Conservation (phyloP, 2,797 vertebrate species). For the Danio aesculapii region DNA sequence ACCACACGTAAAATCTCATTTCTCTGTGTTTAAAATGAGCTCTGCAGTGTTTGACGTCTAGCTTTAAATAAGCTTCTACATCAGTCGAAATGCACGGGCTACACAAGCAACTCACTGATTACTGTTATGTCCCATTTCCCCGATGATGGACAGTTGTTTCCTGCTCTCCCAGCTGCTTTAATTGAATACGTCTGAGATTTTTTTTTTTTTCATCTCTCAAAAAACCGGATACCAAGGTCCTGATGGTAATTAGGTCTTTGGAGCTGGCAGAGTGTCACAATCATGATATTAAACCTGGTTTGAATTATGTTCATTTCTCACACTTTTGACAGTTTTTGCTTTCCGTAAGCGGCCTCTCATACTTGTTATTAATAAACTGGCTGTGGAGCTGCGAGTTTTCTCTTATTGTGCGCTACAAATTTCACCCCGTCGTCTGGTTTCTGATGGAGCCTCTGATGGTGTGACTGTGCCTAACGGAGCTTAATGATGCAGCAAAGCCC, state of each 20-base stretch:
- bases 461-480: conserved; percentile 52
- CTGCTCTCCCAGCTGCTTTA: conserved; percentile 27
- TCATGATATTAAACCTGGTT: neutral
- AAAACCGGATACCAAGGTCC: conserved; percentile 3
- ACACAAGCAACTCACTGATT: conserved; percentile 16
- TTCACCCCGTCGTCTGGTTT: conserved; percentile 16
- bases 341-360: conserved; percentile 9
- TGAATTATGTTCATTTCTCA: conserved; percentile 25
- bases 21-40: neutral
- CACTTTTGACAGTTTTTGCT: conserved; percentile 28
- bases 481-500: conserved; percentile 61
- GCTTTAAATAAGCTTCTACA: neutral
- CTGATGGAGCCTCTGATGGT: conserved; percentile 44
- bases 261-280: neutral
- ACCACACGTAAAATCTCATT: neutral
- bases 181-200: neutral
- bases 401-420: conserved; percentile 18
- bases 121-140: conserved; percentile 37
- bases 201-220: conserved; percentile 22
- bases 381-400: conserved; percentile 9
- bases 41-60: neutral
- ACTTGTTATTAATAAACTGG: conserved; percentile 26
- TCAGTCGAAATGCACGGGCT: neutral
- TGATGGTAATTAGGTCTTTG: conserved; percentile 32
- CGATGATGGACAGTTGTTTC: conserved; percentile 12